Conservation (phyloP, 2,113 vertebrate species). For the Cololabis saira region DNA sequence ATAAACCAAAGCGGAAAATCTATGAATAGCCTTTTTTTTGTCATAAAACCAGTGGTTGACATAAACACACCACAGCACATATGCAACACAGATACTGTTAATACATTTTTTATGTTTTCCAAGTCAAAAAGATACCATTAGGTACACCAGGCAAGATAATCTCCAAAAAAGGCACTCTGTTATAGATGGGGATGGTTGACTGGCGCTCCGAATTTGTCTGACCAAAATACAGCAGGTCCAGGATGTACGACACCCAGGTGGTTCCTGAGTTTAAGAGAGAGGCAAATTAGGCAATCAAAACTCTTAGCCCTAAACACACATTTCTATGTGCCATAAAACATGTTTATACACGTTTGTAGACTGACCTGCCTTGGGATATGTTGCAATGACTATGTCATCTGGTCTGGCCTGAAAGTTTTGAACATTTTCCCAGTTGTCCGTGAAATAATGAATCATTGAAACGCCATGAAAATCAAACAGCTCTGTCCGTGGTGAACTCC, state of each 20-base stretch:
- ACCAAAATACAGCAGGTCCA: slow-evolving; percentile 79
- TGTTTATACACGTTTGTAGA: not conserved
- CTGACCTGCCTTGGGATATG: slow-evolving; percentile 86
- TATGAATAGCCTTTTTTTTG: too few species aligned
- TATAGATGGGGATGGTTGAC: slow-evolving; percentile 62
- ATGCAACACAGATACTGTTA: not conserved
- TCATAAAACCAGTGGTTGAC: too few species aligned
- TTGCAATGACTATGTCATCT: slow-evolving; percentile 84
- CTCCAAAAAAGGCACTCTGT: slow-evolving; percentile 83
- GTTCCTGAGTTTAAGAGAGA: slow-evolving; percentile 71
- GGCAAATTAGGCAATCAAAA: not conserved
- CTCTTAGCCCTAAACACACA: not conserved
- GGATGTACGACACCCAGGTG: slow-evolving; percentile 84
- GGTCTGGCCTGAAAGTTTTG: slow-evolving; percentile 80
- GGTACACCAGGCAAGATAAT: not conserved
- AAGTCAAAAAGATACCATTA: slow-evolving; percentile 16
- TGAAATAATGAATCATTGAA: slow-evolving; percentile 57
- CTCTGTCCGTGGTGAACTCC: slow-evolving; percentile 30
- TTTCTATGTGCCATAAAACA: not conserved
- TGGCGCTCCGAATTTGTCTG: slow-evolving; percentile 61
- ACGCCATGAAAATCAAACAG: slow-evolving; percentile 77
- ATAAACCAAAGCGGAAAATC: too few species aligned
- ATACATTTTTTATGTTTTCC: not conserved
- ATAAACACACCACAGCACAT: too few species aligned
- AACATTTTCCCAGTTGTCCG: slow-evolving; percentile 80